Percentiles rank a stretch among this genome's conserved stretches.
phyloP scores from a whole-genome alignment of 92 coral and sea anemone genomes.

The Siderastrea radians region DNA sequence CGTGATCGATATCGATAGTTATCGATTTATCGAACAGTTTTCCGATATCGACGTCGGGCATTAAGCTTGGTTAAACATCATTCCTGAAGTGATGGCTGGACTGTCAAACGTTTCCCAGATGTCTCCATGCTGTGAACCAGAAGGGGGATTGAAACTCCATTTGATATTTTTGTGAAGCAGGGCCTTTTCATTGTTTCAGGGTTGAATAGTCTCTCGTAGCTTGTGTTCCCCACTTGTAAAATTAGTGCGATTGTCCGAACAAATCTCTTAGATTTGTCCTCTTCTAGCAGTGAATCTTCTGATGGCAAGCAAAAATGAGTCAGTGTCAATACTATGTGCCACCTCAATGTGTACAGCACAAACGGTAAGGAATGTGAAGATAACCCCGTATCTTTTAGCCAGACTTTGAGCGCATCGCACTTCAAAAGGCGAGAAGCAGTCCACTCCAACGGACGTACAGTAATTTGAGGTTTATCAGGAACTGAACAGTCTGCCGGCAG shows the following conservation, averaged over 20 bases:
- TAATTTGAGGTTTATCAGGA: too few relatives aligned
- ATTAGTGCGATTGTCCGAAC: slow-evolving; percentile 43
- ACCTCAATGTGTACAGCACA: slow-evolving; percentile 46
- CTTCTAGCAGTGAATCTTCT: slow-evolving; percentile 32
- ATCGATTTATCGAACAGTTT: too few relatives aligned
- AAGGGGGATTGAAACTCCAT: slow-evolving; percentile 49
- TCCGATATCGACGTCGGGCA: too few relatives aligned
- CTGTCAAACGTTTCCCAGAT: too few relatives aligned
- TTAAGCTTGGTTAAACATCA: too few relatives aligned
- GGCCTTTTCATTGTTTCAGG: slow-evolving; percentile 24
- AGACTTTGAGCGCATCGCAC: too few relatives aligned
- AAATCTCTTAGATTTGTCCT: slow-evolving; percentile 36
- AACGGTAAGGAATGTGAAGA: slow-evolving; percentile 37
- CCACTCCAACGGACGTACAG: too few relatives aligned
- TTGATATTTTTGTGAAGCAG: slow-evolving; percentile 38
- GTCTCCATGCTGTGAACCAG: not conserved
- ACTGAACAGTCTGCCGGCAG: too few relatives aligned
- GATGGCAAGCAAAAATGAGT: slow-evolving; percentile 34
- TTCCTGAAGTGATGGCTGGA: too few relatives aligned
- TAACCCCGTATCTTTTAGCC: not conserved
- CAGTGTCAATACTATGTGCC: slow-evolving; percentile 39
- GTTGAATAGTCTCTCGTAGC: slow-evolving; percentile 6
- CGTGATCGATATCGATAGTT: too few relatives aligned
- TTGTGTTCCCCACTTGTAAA: slow-evolving; percentile 35
- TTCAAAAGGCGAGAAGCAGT: too few relatives aligned